Conservation (phyloP, 2,113 vertebrate species). For the Planiliza haematocheilus region DNA sequence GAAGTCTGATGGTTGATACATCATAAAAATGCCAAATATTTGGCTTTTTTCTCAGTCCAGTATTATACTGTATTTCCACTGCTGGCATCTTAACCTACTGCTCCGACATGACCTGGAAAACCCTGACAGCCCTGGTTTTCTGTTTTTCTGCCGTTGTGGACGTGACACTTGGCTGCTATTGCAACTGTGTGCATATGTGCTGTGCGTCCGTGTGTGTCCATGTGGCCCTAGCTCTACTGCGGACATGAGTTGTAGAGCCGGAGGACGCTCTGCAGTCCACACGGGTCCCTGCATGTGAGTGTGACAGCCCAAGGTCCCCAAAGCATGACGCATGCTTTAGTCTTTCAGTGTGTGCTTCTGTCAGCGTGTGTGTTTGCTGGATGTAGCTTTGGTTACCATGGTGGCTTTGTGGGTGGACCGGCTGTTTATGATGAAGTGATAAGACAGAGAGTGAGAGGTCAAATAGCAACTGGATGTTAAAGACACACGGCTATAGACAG, state of each 20-base stretch:
- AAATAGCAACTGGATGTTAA: conserved; percentile 30
- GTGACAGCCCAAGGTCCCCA: conserved; percentile 61
- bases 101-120: neutral
- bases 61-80: neutral
- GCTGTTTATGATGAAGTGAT: conserved; percentile 48
- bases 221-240: conserved; percentile 24
- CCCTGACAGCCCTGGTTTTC: neutral
- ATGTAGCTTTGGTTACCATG: conserved; percentile 65
- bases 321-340: conserved; percentile 54
- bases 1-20: too few species aligned
- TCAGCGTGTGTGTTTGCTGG: conserved; percentile 41
- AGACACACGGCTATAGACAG: neutral
- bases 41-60: too few species aligned
- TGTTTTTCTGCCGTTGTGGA: conserved; percentile 18
- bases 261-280: conserved; percentile 41
- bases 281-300: conserved; percentile 59
- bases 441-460: conserved; percentile 14
- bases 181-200: neutral
- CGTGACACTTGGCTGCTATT: conserved; percentile 26
- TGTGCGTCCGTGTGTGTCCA: conserved; percentile 19
- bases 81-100: conserved; percentile 49
- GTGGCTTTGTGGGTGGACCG: conserved; percentile 63
- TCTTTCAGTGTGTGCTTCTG: conserved; percentile 21
- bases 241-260: conserved; percentile 32
- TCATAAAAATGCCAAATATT: too few species aligned